phyloP scores from a whole-genome alignment of 2,113 vertebrate genomes.

The Epinephelus lanceolatus region DNA sequence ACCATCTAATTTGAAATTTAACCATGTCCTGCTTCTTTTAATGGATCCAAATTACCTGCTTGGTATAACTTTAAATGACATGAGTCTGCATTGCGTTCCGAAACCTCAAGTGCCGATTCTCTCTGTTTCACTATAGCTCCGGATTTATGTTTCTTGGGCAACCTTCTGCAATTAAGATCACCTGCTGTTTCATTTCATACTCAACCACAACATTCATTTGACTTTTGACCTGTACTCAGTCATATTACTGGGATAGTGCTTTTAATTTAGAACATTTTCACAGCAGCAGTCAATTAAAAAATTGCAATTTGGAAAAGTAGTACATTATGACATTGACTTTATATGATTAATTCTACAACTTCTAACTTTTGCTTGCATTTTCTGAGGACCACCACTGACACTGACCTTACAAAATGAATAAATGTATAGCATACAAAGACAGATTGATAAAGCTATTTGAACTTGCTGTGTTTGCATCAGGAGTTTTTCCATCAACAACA shows the following conservation, averaged over 20 bases:
- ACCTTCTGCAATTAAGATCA: not conserved
- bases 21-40: not conserved
- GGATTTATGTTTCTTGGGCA: not conserved
- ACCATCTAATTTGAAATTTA: not conserved
- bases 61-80: not conserved
- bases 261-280: not conserved
- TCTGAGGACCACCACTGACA: not conserved
- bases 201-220: not conserved
- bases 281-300: not conserved
- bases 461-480: slow-evolving; percentile 44
- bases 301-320: not conserved
- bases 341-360: not conserved
- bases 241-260: not conserved
- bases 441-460: slow-evolving; percentile 36
- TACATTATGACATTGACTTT: not conserved
- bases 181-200: not conserved
- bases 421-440: not conserved
- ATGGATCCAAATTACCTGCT: not conserved
- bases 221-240: not conserved
- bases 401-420: not conserved
- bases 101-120: not conserved
- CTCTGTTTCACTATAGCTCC: not conserved
- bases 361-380: too few species aligned
- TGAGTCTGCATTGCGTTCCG: not conserved
- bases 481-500: slow-evolving; percentile 44